Base-by-base conservation (phyloP, 2,797 vertebrate genomes). In the Urophycis tenuis region DNA sequence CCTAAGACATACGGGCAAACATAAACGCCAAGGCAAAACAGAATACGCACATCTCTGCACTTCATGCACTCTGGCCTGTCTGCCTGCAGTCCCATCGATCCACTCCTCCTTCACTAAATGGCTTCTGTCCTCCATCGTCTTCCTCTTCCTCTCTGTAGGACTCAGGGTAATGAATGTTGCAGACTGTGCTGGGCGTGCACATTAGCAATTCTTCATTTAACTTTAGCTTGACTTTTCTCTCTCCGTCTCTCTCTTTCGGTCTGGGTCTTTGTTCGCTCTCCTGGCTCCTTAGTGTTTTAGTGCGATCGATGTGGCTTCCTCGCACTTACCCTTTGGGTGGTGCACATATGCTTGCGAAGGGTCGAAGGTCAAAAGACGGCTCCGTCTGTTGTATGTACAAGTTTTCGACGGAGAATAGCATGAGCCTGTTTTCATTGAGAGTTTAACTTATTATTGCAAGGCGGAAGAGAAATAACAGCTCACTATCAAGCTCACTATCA, bases 71-170 rank as follows among this genome's bases (percentile, higher is more conserved):
- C 86, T 88, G 87, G 84, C 86, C 89, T 84, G 88, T 87, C 90
- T 90, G 87, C 91, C 92, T 93, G 91, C 91, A 88, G 85, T 86
- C 84, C 87, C 86, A 94, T 94, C 89, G 92, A 94, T 94, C 92
- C 90, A 90, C 90, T 93, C 91, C 93, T 93, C 92, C 92, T 93
- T 93, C 92, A 91, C 91, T 88, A 93, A 94, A 94, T 93, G 88
- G 92, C 91, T 92, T 93, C 89, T 83, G 83, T 85, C 88, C 88
- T 84, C 87, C 85, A 84, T 85, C 87, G 85, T 86, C 88, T 80
- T 75, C 81, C 82, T 75, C 82, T 85, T 83, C 80, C 83, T 83
- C 81, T 87, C 83, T 78, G 80, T 86, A 87, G 85, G 86, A 91
- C 86, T 91, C 85, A 70, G 88, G 89, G 92, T 92, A 92, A 92